These are phyloP conservation scores for Ascaphus truei DNA, from an alignment of 2,113 vertebrate genomes.

Conservation along the genomic window DNA sequence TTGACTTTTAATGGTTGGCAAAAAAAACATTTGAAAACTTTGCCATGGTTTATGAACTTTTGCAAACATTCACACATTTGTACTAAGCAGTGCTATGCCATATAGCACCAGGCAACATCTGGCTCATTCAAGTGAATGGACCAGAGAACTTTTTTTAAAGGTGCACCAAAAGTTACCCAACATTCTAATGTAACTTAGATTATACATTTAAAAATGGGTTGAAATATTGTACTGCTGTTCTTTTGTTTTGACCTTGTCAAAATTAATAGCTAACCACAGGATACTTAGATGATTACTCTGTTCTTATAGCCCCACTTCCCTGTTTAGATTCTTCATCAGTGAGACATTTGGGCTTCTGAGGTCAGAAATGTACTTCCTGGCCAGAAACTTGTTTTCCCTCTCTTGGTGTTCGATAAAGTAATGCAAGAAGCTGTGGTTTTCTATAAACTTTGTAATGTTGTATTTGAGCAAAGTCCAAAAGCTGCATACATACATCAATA, in stretches of 20 bases:
- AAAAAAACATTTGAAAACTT: too few relatives aligned
- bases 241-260: neutral
- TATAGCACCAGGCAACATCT: too few relatives aligned
- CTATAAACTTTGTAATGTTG: neutral
- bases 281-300: neutral
- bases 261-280: neutral
- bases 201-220: neutral
- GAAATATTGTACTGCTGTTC: neutral
- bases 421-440: neutral
- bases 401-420: neutral
- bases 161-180: too few relatives aligned
- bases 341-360: neutral
- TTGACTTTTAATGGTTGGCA: too few relatives aligned
- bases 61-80: too few relatives aligned
- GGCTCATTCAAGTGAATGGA: too few relatives aligned
- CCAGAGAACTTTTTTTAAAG: too few relatives aligned
- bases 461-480: neutral
- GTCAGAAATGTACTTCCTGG: neutral
- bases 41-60: too few relatives aligned
- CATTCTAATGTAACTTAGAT: neutral
- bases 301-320: neutral
- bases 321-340: neutral
- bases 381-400: neutral
- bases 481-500: too few relatives aligned
- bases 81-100: too few relatives aligned